These are phyloP conservation scores for Lucilia sericata DNA, from an alignment of 1,140 invertebrate species.

Conservation along the genomic window DNA sequence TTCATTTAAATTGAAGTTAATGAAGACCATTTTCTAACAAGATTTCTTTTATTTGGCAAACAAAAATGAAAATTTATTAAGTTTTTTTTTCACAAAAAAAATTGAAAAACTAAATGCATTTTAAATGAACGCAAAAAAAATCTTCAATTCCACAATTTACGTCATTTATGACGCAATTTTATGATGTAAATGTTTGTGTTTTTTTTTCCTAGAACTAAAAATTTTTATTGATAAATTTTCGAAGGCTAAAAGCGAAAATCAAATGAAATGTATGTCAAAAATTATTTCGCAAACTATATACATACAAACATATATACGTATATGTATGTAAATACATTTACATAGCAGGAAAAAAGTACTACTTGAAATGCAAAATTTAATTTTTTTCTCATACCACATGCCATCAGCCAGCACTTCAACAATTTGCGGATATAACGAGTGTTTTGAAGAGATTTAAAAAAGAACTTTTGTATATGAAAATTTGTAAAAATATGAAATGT, in stretches of 20 bases:
- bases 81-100: too few species aligned
- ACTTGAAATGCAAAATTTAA: neutral
- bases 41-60: neutral
- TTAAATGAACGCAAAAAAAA: too few species aligned
- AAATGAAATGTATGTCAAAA: neutral
- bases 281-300: neutral
- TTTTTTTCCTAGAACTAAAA: neutral
- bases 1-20: neutral
- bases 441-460: neutral
- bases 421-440: slow-evolving; percentile 1
- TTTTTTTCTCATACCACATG: neutral
- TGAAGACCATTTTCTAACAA: neutral
- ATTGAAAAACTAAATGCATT: too few species aligned
- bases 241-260: neutral
- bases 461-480: too few species aligned
- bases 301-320: neutral
- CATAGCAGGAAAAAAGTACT: too few species aligned
- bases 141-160: neutral
- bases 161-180: neutral
- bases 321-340: too few species aligned
- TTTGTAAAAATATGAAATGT: too few species aligned
- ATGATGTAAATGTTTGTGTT: neutral
- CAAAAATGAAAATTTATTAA: too few species aligned
- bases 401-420: neutral
- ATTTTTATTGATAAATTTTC: neutral